A percentile compares a stretch with the other conserved stretches of the same genome.
phyloP scores from a whole-genome alignment of 2,113 vertebrate species.

The Dasyornis broadbenti region DNA sequence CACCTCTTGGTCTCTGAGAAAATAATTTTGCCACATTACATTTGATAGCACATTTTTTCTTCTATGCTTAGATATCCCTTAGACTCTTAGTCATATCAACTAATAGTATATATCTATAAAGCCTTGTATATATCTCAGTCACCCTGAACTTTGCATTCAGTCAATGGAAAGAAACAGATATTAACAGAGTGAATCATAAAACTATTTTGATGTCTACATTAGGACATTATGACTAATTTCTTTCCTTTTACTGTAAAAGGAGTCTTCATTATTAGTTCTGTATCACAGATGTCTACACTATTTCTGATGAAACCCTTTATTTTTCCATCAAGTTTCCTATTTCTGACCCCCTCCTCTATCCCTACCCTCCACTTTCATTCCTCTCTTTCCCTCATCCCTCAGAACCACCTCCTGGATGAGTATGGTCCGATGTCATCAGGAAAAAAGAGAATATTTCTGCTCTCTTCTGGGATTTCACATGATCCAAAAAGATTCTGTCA shows the following conservation, averaged over 20 bases:
- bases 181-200: neutral
- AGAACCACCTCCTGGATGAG: neutral
- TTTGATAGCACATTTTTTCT: neutral
- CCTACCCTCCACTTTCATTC: accelerated
- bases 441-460: neutral
- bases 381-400: neutral
- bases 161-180: neutral
- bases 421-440: accelerated
- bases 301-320: neutral
- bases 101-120: neutral
- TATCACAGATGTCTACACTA: neutral
- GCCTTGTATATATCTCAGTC: neutral
- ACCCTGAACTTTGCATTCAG: neutral
- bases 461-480: neutral
- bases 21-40: neutral
- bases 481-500: neutral
- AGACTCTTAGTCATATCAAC: neutral
- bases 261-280: neutral
- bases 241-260: neutral
- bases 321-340: neutral
- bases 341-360: neutral
- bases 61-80: neutral
- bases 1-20: neutral
- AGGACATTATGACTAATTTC: neutral
- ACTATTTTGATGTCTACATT: neutral